phyloP scores from a whole-genome alignment of 1,140 invertebrate genomes.

The Nasonia longicornis region DNA sequence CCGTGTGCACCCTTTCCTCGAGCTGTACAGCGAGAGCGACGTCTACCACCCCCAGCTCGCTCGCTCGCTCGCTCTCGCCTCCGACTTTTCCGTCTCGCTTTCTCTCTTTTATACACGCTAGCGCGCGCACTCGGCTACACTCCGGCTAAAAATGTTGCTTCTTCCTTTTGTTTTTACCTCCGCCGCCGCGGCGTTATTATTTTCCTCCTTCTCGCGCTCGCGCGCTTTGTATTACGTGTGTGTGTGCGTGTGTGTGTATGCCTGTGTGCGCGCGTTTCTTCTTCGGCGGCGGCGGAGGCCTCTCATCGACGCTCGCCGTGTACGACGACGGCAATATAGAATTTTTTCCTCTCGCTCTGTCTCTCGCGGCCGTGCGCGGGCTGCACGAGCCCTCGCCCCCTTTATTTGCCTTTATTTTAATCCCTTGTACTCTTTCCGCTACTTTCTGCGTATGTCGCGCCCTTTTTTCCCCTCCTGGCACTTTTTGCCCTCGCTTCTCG shows the following conservation, averaged over 20 bases:
- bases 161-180: constrained; percentile 36
- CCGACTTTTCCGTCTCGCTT: not conserved
- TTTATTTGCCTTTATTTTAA: constrained; percentile 47
- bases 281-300: constrained; percentile 3
- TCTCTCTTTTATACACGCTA: constrained; percentile 19
- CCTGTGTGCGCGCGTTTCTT: not conserved
- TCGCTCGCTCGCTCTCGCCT: not conserved
- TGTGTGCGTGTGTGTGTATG: not conserved
- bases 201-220: constrained; percentile 6
- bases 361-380: constrained; percentile 36
- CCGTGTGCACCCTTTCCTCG: constrained; percentile 12
- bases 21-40: not conserved
- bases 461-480: constrained; percentile 10
- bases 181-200: constrained; percentile 28
- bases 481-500: not conserved
- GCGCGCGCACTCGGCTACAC: constrained; percentile 23
- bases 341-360: constrained; percentile 3
- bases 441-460: constrained; percentile 23
- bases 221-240: constrained; percentile 41
- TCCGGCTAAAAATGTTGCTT: constrained; percentile 31
- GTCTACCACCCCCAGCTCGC: not conserved
- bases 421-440: constrained; percentile 31
- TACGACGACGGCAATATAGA: not conserved
- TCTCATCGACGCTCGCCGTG: constrained; percentile 11
- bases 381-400: constrained; percentile 32